Percentiles rank a stretch among this genome's conserved stretches.
Evolutionary conservation across 2,797 vertebrate species (phyloP).

Genomic region (Dendrocincla tyrannina): DNA sequence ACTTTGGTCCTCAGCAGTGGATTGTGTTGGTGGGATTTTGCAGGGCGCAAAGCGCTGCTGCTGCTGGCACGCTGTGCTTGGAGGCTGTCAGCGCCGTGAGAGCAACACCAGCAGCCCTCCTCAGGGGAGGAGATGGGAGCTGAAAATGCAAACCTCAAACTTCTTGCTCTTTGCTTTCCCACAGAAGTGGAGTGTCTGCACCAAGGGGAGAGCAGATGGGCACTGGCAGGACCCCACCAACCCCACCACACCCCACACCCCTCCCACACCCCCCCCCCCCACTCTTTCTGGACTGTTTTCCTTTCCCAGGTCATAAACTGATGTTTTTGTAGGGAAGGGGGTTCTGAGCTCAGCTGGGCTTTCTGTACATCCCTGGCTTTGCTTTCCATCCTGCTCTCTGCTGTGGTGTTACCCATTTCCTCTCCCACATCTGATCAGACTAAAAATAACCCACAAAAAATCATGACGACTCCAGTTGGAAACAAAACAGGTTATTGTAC

Average conservation of each 20-base stretch:
- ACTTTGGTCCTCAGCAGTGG: rapidly evolving
- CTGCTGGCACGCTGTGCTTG: neutral
- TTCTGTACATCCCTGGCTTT: neutral
- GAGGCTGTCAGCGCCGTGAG: neutral
- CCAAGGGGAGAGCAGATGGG: neutral
- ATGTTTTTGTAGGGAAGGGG: neutral
- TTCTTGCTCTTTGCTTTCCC: neutral
- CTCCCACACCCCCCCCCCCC: too few species aligned
- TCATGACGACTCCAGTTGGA: neutral
- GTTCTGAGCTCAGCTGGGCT: neutral
- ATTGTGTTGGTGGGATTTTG: neutral
- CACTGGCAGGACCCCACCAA: neutral
- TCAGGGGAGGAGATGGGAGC: rapidly evolving
- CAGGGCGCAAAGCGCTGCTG: rapidly evolving
- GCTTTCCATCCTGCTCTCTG: neutral
- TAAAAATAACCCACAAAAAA: conserved; percentile 38
- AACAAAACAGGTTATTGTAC: neutral
- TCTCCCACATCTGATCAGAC: neutral
- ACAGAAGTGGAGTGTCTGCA: neutral
- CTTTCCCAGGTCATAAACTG: neutral
- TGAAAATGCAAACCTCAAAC: neutral
- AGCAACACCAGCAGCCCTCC: neutral
- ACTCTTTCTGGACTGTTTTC: neutral
- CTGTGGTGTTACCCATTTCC: neutral
- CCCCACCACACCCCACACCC: neutral